These are phyloP conservation scores for Mionectes macconnelli DNA, from an alignment of 2,113 vertebrate species.

Conservation along the genomic window DNA sequence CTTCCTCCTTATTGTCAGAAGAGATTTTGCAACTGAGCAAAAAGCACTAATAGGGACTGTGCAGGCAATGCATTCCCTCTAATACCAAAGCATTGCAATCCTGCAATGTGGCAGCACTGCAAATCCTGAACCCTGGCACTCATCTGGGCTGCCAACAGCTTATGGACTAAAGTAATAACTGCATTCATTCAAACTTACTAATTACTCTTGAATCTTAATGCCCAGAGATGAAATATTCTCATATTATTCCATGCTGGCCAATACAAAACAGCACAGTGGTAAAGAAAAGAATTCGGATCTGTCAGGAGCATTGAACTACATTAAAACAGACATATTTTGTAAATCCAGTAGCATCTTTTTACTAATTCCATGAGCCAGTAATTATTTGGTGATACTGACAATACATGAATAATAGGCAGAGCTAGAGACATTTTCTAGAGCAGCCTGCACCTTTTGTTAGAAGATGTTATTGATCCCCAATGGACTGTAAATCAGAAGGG, in stretches of 20 bases:
- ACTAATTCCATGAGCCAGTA: neutral
- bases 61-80: neutral
- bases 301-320: neutral
- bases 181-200: conserved; percentile 29
- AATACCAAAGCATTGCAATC: neutral
- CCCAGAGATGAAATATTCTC: conserved; percentile 22
- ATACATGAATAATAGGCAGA: neutral
- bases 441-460: neutral
- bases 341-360: neutral
- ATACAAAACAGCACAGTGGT: neutral
- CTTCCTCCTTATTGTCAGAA: neutral
- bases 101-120: neutral
- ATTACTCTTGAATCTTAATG: conserved; percentile 32
- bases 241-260: neutral
- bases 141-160: neutral
- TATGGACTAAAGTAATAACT: neutral
- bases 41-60: neutral
- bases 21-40: neutral
- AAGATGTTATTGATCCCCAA: neutral
- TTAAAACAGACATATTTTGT: conserved; percentile 27
- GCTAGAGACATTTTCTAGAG: neutral
- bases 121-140: neutral
- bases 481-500: neutral
- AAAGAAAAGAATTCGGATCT: neutral
- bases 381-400: neutral